A percentile compares a stretch with the other conserved stretches of the same genome.
These are phyloP conservation scores for Pao palembangensis DNA, from an alignment of 2,113 vertebrate genomes.

Conservation along the genomic window DNA sequence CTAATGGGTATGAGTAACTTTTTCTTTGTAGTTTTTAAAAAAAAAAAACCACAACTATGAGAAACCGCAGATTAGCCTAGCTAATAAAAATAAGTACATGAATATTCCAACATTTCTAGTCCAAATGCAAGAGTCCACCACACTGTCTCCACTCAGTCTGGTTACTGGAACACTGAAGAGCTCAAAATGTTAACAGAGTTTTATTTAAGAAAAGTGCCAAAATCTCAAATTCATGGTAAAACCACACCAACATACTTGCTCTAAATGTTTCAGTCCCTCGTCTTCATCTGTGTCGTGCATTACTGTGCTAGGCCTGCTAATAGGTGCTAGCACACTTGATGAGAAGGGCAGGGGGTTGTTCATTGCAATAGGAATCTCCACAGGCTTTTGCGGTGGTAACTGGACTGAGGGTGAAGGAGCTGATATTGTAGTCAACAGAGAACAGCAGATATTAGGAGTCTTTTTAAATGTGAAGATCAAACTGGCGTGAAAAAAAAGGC, in stretches of 20 bases:
- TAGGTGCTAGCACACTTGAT: constrained; percentile 60
- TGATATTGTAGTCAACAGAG: constrained; percentile 66
- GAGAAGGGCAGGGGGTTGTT: constrained; percentile 58
- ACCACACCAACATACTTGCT: constrained; percentile 77
- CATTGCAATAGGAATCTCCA: constrained; percentile 56
- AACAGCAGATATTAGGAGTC: neutral
- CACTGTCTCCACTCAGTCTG: neutral
- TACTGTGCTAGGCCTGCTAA: constrained; percentile 50
- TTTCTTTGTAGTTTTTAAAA: neutral
- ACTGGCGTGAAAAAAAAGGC: neutral
- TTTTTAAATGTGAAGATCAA: neutral
- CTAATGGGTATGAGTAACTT: neutral
- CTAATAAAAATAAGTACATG: neutral
- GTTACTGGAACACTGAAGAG: too few species aligned
- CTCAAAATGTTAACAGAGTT: too few species aligned
- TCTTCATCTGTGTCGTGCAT: constrained; percentile 89
- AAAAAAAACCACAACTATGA: neutral
- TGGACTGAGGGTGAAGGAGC: constrained; percentile 68
- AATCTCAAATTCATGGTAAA: neutral
- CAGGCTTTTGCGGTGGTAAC: constrained; percentile 71
- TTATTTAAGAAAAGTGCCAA: too few species aligned
- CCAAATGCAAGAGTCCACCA: too few species aligned
- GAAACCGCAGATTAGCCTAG: too few species aligned
- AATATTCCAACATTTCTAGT: neutral
- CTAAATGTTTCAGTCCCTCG: constrained; percentile 95